Conservation (phyloP, 2,888 invertebrate genomes). For the Conistra vaccinii region DNA sequence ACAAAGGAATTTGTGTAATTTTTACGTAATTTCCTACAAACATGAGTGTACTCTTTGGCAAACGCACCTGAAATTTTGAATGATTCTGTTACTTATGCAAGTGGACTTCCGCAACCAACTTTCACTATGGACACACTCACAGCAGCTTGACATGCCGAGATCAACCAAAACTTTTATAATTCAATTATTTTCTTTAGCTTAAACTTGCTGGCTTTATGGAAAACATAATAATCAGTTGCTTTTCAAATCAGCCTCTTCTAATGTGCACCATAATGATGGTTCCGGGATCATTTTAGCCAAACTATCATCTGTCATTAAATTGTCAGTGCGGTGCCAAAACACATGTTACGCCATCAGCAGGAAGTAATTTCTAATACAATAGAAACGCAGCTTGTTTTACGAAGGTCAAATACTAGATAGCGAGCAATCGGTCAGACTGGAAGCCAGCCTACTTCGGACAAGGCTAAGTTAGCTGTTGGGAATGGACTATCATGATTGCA, state of each 20-base stretch:
- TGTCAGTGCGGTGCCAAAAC: slow-evolving; percentile 39
- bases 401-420: slow-evolving; percentile 41
- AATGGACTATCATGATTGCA: not conserved
- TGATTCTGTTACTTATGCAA: slow-evolving; percentile 36
- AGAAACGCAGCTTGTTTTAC: slow-evolving; percentile 18
- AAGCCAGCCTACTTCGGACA: not conserved
- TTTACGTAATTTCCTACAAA: slow-evolving; percentile 43
- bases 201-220: not conserved
- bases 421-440: slow-evolving; percentile 29
- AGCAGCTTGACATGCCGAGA: slow-evolving; percentile 28
- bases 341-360: slow-evolving; percentile 32
- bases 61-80: slow-evolving; percentile 34
- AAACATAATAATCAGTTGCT: slow-evolving; percentile 22
- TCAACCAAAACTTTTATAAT: not conserved
- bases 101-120: slow-evolving; percentile 33
- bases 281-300: slow-evolving; percentile 23
- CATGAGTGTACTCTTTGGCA: slow-evolving; percentile 43
- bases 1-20: slow-evolving; percentile 52
- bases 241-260: slow-evolving; percentile 19
- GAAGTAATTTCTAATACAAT: slow-evolving; percentile 45
- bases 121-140: slow-evolving; percentile 28
- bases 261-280: not conserved
- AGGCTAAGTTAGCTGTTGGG: slow-evolving; percentile 1
- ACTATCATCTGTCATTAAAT: slow-evolving; percentile 38
- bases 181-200: not conserved